These are phyloP conservation scores for Lamprologus tigripictilis DNA, from an alignment of 2,113 vertebrate genomes.

Conservation along the genomic window DNA sequence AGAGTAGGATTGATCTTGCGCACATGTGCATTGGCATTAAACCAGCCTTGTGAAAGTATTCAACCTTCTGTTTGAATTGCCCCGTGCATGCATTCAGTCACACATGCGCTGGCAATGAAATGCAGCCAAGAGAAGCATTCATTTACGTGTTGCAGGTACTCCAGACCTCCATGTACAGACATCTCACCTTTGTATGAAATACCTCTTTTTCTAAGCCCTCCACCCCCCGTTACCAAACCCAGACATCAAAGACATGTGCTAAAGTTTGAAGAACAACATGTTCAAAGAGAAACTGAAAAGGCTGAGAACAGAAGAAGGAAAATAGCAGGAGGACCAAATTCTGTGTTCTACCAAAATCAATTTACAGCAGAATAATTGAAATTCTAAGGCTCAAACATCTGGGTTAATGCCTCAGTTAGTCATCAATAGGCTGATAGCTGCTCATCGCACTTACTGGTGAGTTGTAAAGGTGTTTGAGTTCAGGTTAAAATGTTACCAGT, in stretches of 20 bases:
- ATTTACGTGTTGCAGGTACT: constrained; percentile 3
- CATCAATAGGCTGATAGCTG: neutral
- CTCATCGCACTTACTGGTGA: constrained; percentile 1
- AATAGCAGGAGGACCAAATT: neutral
- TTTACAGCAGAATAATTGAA: neutral
- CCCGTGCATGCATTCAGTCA: neutral
- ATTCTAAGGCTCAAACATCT: neutral
- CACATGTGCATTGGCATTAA: neutral
- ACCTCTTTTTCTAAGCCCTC: neutral
- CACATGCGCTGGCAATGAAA: neutral
- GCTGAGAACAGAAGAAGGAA: neutral
- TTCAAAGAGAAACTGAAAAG: neutral
- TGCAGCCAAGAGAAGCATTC: neutral
- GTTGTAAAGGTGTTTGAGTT: constrained; percentile 2
- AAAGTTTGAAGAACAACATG: constrained; percentile 1
- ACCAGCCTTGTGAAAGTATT: neutral
- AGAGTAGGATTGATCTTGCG: neutral
- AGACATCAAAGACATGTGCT: neutral
- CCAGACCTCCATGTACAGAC: neutral
- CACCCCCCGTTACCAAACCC: neutral
- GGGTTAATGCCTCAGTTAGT: neutral
- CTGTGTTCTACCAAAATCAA: neutral
- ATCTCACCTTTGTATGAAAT: neutral
- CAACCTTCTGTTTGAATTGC: neutral
- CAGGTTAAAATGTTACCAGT: constrained; percentile 4